Conservation (phyloP, 2,797 vertebrate species). For the Aeoliscus strigatus region DNA sequence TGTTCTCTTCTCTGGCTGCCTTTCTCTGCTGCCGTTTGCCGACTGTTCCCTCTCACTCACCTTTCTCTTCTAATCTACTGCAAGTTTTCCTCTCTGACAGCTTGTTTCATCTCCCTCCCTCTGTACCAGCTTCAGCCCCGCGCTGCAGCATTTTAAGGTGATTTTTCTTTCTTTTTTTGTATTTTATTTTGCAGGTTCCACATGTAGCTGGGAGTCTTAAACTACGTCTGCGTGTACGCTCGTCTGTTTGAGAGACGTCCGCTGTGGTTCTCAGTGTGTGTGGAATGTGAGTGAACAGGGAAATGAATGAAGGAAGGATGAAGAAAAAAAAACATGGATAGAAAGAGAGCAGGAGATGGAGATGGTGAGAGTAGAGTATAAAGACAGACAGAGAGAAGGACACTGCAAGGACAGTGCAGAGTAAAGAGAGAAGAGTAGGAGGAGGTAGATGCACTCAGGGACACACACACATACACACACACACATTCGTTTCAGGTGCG, state of each 20-base stretch:
- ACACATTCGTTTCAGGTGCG: conserved; percentile 18
- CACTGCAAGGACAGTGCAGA: conserved; percentile 74
- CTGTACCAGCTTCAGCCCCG: conserved; percentile 32
- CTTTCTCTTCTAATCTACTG: conserved; percentile 51
- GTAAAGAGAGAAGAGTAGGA: conserved; percentile 52
- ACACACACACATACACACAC: conserved; percentile 28
- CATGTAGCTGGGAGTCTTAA: conserved; percentile 5
- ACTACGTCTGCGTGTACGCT: too few species aligned
- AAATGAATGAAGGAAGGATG: not conserved
- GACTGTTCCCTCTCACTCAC: too few species aligned
- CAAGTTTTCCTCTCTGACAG: conserved; percentile 50
- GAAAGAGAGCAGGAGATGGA: conserved; percentile 55
- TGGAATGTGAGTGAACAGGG: not conserved
- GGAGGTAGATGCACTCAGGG: conserved; percentile 58
- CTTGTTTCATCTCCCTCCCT: conserved; percentile 46
- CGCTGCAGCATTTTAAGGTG: conserved; percentile 18
- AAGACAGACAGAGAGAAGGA: conserved; percentile 63
- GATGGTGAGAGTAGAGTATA: conserved; percentile 49
- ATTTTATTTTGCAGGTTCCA: not conserved
- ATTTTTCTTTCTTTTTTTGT: conserved; percentile 3
- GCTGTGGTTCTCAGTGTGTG: too few species aligned
- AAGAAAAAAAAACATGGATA: conserved; percentile 33
- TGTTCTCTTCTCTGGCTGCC: conserved; percentile 20
- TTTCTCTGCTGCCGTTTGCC: conserved; percentile 27
- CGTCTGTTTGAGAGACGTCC: too few species aligned